Evolutionary conservation across 2,797 vertebrate genomes (phyloP).

Genomic region (Eulemur albifrons): DNA sequence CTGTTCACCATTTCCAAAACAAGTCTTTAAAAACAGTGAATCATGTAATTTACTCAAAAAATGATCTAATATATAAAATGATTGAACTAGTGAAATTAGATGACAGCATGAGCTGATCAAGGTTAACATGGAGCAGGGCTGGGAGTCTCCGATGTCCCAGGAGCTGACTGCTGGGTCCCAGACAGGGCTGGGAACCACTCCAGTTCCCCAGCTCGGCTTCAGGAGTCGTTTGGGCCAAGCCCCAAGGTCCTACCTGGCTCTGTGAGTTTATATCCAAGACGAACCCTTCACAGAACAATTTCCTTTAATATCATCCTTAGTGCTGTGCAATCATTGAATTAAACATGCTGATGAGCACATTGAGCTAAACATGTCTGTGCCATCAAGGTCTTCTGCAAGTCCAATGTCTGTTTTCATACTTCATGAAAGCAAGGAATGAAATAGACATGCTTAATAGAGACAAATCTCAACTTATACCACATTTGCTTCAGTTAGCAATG

Average conservation of each 20-base stretch:
- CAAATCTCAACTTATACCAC: neutral
- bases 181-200: too few relatives aligned
- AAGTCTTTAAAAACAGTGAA: constrained; percentile 48
- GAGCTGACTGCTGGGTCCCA: neutral
- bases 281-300: neutral
- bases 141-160: neutral
- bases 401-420: neutral
- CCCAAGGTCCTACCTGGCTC: neutral
- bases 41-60: constrained; percentile 33
- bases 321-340: accelerated
- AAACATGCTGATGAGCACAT: neutral
- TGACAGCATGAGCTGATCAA: neutral
- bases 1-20: constrained; percentile 47
- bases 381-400: neutral
- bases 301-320: neutral
- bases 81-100: constrained; percentile 44
- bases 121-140: neutral
- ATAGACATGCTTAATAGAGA: neutral
- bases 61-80: constrained; percentile 45
- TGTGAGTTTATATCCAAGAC: neutral
- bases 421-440: neutral
- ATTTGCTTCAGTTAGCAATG: too few relatives aligned
- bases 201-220: too few relatives aligned
- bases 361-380: accelerated
- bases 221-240: neutral